Percentiles rank a stretch among this genome's conserved stretches.
phyloP scores from a whole-genome alignment of 2,113 vertebrate species.

The Crotalus viridis region DNA sequence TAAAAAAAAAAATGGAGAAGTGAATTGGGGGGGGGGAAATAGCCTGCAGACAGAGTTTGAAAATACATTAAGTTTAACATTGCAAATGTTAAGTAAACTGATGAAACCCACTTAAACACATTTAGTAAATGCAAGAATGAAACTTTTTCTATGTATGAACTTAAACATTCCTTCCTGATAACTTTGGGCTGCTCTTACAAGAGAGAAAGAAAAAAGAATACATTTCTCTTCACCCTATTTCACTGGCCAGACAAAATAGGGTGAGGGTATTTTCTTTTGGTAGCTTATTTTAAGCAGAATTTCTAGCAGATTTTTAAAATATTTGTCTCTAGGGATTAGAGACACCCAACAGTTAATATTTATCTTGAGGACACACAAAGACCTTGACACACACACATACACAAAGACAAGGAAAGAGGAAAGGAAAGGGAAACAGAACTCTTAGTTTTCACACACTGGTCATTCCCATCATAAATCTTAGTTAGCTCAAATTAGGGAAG shows the following conservation, averaged over 20 bases:
- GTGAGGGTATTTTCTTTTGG: too few species aligned
- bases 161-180: too few species aligned
- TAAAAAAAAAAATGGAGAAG: background rate
- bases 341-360: background rate
- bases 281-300: background rate
- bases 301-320: background rate
- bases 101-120: too few species aligned
- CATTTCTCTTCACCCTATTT: background rate
- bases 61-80: too few species aligned
- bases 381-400: background rate
- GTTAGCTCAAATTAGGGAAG: background rate
- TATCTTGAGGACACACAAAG: background rate
- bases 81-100: too few species aligned
- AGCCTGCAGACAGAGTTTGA: background rate
- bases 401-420: background rate
- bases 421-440: background rate
- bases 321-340: background rate
- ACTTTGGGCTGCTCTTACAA: background rate
- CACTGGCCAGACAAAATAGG: background rate
- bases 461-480: too few species aligned
- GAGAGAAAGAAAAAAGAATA: background rate
- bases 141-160: too few species aligned
- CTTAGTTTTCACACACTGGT: background rate
- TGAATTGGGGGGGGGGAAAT: background rate
- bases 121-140: too few species aligned